Base-by-base conservation (phyloP, 2,797 vertebrate genomes). In the Emydoidea blandingii region DNA sequence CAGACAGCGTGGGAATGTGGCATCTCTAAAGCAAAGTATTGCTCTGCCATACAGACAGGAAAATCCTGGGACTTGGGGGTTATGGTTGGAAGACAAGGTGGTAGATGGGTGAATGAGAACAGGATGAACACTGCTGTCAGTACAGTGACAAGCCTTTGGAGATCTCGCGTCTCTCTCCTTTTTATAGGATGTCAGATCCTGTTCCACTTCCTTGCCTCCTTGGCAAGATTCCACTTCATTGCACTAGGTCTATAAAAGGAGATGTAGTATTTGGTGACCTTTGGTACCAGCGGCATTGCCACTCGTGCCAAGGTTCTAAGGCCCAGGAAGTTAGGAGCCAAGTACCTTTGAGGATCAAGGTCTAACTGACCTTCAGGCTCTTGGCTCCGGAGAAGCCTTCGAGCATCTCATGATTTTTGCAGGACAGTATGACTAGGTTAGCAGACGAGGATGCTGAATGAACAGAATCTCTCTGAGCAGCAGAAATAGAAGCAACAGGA, bases 401-500 rank as follows among this genome's bases (percentile, higher is more conserved):
- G 86, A 97, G 91, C 96, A 96, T 97, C 97, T 97, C 94, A 96
- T 97, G 94, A 91, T 94, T 96, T 72, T 19, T 74, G 68, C 37
- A 37, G n/a, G 19, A 74, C 68, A 12, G 37, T 44, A 41, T 37
- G 11, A 86, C 94, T 97, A 91, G 87, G 96, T 97, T 97, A 97
- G 93, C 95, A 97, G 97, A 93, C 84, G 93, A 97, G 96, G 95
- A 97, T 94, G 91, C 94, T 97, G 93, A 97, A 89, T 91, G 91
- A 95, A 89, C 96, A 97, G 92, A 80, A 88, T 94, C 59, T 96
- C 95, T 95, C 96, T 96, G 96, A 0, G 0, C 93, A 97, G 96
- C 87, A 97, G 93, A 94, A 97, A 97, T 96, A 97, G 95, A 97
- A 97, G 93, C 96, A 96, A 94, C 94, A 95, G 93, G 87, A 95